Conservation (phyloP, 2,113 vertebrate species). For the Progne subis region DNA sequence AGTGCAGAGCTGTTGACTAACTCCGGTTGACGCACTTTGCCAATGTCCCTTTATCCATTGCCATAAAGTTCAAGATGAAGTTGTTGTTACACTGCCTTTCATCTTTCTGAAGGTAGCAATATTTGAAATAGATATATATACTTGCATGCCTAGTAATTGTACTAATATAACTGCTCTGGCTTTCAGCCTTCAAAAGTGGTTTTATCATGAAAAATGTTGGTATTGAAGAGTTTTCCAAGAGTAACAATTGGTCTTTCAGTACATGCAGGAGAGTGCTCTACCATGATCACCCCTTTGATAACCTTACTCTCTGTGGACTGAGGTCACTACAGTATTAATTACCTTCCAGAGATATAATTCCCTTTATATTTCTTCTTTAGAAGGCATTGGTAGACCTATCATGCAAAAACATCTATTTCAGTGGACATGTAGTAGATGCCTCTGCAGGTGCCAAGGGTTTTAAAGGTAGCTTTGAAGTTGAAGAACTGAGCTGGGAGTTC, state of each 20-base stretch:
- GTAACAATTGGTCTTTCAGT: slow-evolving; percentile 31
- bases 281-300: background rate
- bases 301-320: background rate
- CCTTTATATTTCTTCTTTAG: slow-evolving; percentile 16
- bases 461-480: slow-evolving; percentile 46
- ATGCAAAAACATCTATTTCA: slow-evolving; percentile 10
- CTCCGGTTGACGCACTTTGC: background rate
- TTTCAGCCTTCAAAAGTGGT: background rate
- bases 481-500: slow-evolving; percentile 21
- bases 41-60: background rate
- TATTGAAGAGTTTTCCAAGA: background rate
- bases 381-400: background rate
- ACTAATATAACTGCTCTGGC: background rate
- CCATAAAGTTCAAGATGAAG: background rate
- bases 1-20: background rate
- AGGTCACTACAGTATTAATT: slow-evolving; percentile 32
- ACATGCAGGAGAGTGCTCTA: background rate
- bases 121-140: background rate
- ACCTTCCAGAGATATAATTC: slow-evolving; percentile 24
- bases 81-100: background rate
- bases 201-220: background rate
- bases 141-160: background rate
- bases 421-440: background rate
- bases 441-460: slow-evolving; percentile 12
- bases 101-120: background rate